Evolutionary conservation across 2,888 invertebrate genomes (phyloP), one percentile per base, ranked within the genome.

Genomic region (Arctia plantaginis): DNA sequence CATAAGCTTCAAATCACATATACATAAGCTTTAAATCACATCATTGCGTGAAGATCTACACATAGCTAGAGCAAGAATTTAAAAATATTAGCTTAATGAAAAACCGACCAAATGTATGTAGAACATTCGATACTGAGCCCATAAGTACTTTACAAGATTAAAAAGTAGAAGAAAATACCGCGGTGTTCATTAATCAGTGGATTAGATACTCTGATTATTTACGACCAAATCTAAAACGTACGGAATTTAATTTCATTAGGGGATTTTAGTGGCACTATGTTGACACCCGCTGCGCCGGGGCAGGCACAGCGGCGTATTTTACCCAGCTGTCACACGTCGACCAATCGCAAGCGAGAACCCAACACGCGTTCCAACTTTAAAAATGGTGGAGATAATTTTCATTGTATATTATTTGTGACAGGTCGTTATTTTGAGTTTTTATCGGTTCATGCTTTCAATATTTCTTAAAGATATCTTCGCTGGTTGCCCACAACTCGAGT

Each of bases 321-420:
- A 94, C 89, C 89, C 94, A 94, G 94, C 95, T 95, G 95, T 95
- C 95, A 95, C 82, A 86, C 88, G 77, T 69, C 92, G 83, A 90
- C 95, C 95, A 95, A 95, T 95, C 84, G 86, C 87, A 82, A 77
- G 79, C 86, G 87, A 89, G 93, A 77, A 80, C 77, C 82, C 82
- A 80, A 84, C 85, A 85, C 86, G 90, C 93, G 93, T 92, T 93
- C 90, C 89, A 90, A 90, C 86, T 94, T 94, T 93, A 90, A 95
- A 94, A 94, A 95, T 95, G 95, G 94, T 93, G 92, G 93, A 95
- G 95, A 95, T 95, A 94, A 95, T 94, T 94, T 73, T 94, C 93
- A 94, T 94, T 95, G 94, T 95, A 95, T 94, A 95, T 95, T 95
- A 95, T 94, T 95, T 93, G 95, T 95, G 95, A 95, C 95, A 95